phyloP scores from a whole-genome alignment of 2,888 invertebrate species.

The Seladonia tumulorum region DNA sequence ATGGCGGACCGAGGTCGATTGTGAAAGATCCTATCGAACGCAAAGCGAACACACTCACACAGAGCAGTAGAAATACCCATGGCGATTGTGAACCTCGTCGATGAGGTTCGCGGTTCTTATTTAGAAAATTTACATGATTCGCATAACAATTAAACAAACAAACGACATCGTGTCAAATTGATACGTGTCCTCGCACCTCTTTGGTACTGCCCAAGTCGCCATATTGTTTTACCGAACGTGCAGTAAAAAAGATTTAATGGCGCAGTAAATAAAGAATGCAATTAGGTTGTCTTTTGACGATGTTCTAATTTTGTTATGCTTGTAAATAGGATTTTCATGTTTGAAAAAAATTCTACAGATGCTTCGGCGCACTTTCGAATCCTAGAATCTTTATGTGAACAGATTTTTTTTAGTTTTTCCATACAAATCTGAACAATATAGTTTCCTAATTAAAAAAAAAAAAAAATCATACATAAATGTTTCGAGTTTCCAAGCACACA shows the following conservation, averaged over 20 bases:
- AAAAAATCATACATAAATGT: too few species aligned
- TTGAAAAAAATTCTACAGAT: too few species aligned
- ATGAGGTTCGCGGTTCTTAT: neutral
- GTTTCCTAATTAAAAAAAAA: too few species aligned
- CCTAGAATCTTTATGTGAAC: too few species aligned
- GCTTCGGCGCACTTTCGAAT: too few species aligned
- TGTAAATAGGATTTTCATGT: too few species aligned
- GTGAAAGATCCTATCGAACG: neutral
- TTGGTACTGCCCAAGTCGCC: neutral
- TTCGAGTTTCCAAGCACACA: too few species aligned
- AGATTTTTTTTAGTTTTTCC: too few species aligned
- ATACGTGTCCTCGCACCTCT: neutral
- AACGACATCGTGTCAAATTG: neutral
- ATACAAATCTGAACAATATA: too few species aligned
- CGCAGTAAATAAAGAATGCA: neutral
- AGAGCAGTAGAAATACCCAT: neutral
- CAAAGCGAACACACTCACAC: neutral
- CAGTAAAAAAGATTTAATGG: too few species aligned
- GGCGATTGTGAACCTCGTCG: neutral
- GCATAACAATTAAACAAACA: neutral
- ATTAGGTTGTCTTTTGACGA: too few species aligned
- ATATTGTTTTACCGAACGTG: neutral
- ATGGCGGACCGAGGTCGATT: slow-evolving; percentile 3
- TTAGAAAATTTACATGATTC: neutral
- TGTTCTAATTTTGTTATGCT: too few species aligned